These are phyloP conservation scores for Coelinius sp. DNA, from an alignment of 2,888 invertebrate species.

Conservation along the genomic window DNA sequence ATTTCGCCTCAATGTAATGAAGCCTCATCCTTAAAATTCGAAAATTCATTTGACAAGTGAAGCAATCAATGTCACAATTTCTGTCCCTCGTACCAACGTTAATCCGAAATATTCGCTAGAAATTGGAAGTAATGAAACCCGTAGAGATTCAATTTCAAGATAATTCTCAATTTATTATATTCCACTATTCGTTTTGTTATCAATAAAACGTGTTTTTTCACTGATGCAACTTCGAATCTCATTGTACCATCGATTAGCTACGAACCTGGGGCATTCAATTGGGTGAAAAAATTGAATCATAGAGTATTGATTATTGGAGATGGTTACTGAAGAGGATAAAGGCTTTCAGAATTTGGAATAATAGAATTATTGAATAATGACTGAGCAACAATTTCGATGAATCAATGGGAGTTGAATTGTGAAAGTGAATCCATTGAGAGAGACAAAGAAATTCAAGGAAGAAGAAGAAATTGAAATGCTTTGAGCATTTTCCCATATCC, in stretches of 20 bases:
- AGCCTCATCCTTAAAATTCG: not conserved
- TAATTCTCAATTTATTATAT: constrained; percentile 16
- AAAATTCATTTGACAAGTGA: not conserved
- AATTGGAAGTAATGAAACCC: not conserved
- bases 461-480: not conserved
- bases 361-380: not conserved
- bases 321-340: constrained; percentile 16
- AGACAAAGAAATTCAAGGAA: not conserved
- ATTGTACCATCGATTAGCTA: not conserved
- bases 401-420: not conserved
- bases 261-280: not conserved
- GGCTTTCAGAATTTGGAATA: not conserved
- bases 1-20: not conserved
- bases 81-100: not conserved
- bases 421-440: not conserved
- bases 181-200: not conserved
- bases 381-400: not conserved
- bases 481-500: not conserved
- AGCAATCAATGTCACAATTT: not conserved
- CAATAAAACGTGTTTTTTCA: not conserved
- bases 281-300: not conserved
- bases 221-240: not conserved
- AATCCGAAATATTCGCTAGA: not conserved
- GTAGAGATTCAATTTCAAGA: constrained; percentile 35
- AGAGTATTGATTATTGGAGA: not conserved